These are phyloP conservation scores for Crepidodera aurea DNA, from an alignment of 2,888 invertebrate genomes.

Conservation along the genomic window DNA sequence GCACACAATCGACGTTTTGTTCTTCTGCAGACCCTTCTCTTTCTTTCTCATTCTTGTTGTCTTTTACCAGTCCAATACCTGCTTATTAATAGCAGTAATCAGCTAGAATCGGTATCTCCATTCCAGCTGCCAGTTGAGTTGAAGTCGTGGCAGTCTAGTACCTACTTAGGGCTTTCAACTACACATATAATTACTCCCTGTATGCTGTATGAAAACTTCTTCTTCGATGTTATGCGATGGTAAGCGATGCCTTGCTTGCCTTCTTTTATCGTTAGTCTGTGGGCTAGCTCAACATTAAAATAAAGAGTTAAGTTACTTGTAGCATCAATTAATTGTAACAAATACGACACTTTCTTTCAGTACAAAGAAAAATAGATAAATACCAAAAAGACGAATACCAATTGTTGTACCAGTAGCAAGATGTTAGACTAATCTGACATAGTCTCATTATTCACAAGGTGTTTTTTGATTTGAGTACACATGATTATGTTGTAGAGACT, in stretches of 20 bases:
- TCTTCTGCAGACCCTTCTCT: not conserved
- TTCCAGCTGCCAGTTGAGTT: conserved; percentile 45
- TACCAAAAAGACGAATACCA: too few species aligned
- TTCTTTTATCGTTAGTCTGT: not conserved
- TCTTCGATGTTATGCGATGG: conserved; percentile 14
- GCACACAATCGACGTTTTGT: not conserved
- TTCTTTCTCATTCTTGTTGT: not conserved
- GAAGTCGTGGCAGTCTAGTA: conserved; percentile 46
- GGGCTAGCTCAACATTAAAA: not conserved
- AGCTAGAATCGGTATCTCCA: conserved; percentile 50
- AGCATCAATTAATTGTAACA: too few species aligned
- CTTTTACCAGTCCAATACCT: conserved; percentile 32
- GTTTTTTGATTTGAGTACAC: too few species aligned
- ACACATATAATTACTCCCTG: conserved; percentile 45
- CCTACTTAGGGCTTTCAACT: conserved; percentile 45
- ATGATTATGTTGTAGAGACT: too few species aligned
- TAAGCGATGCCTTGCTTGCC: not conserved
- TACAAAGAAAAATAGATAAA: too few species aligned
- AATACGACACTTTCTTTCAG: too few species aligned
- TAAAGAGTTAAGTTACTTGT: too few species aligned
- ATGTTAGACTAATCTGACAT: too few species aligned
- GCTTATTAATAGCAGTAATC: conserved; percentile 52
- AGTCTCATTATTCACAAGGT: too few species aligned
- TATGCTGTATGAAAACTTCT: conserved; percentile 23
- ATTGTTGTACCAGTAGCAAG: too few species aligned